Percentiles rank a stretch among this genome's conserved stretches.
phyloP scores from a whole-genome alignment of 1,140 invertebrate species.

The Formica exsecta region DNA sequence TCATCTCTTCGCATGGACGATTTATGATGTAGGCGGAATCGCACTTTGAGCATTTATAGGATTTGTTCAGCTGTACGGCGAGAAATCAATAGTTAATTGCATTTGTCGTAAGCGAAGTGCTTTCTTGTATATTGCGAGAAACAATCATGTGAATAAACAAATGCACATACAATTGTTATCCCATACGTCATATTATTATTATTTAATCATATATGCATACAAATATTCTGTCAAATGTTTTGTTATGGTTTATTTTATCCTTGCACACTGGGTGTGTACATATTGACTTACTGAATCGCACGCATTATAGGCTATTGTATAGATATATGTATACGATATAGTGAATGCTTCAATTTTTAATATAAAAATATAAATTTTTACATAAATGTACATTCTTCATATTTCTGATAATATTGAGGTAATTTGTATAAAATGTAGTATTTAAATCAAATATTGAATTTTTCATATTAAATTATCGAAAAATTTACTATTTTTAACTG shows the following conservation, averaged over 20 bases:
- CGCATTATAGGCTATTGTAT: not conserved
- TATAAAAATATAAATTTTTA: slow-evolving; percentile 26
- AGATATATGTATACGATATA: not conserved
- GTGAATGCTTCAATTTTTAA: slow-evolving; percentile 12
- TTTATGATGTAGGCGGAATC: slow-evolving; percentile 24
- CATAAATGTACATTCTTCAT: not conserved
- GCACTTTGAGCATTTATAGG: slow-evolving; percentile 62
- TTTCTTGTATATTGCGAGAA: slow-evolving; percentile 28
- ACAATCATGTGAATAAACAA: slow-evolving; percentile 44
- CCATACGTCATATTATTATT: slow-evolving; percentile 17
- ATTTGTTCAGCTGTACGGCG: slow-evolving; percentile 57
- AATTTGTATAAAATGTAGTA: not conserved
- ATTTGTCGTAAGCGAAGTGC: slow-evolving; percentile 51
- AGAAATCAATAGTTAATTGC: slow-evolving; percentile 71
- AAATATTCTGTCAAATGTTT: slow-evolving; percentile 57
- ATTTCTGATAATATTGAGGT: not conserved
- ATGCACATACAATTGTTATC: not conserved
- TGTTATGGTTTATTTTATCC: slow-evolving; percentile 31
- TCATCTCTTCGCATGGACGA: slow-evolving; percentile 37
- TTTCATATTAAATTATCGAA: not conserved
- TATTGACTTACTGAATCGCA: slow-evolving; percentile 43
- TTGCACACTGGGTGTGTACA: not conserved
- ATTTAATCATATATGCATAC: slow-evolving; percentile 5
- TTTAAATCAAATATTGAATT: not conserved
- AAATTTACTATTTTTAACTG: not conserved